Evolutionary conservation across 2,797 vertebrate genomes (phyloP).

Genomic region (Sebastes kiyomatsui): DNA sequence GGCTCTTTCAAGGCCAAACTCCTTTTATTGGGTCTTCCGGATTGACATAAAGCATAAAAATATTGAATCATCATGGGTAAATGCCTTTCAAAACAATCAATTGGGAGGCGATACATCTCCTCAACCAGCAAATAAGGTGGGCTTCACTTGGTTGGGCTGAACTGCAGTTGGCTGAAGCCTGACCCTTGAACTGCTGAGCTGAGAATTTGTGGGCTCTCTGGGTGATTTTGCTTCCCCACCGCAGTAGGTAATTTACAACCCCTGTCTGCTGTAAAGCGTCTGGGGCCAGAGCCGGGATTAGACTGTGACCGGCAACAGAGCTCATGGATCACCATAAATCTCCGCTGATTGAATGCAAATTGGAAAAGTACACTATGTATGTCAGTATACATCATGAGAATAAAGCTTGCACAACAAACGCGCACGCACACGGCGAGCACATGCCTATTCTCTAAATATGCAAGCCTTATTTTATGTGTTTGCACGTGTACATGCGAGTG

Average conservation of each 20-base stretch:
- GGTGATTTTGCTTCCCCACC: constrained; percentile 61
- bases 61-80: constrained; percentile 2
- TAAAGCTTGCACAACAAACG: constrained; percentile 57
- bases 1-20: neutral
- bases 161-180: constrained; percentile 50
- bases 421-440: constrained; percentile 24
- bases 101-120: constrained; percentile 15
- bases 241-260: constrained; percentile 78
- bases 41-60: neutral
- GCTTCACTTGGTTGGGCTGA: constrained; percentile 25
- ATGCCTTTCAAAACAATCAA: constrained; percentile 45
- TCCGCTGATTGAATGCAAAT: constrained; percentile 83
- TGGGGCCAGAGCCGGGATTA: constrained; percentile 75
- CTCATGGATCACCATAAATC: constrained; percentile 80
- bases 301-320: constrained; percentile 73
- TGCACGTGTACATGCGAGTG: constrained; percentile 41
- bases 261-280: constrained; percentile 74
- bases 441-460: constrained; percentile 61
- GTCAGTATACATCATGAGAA: constrained; percentile 78
- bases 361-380: constrained; percentile 75
- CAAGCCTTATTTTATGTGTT: constrained; percentile 54
- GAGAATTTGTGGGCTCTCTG: constrained; percentile 66
- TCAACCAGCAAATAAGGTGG: constrained; percentile 9
- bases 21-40: neutral
- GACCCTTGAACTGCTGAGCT: constrained; percentile 78